A percentile compares a stretch with the other conserved stretches of the same genome.
Conservation (phyloP, 2,888 invertebrate genomes). For the Diplolepis rosae region DNA sequence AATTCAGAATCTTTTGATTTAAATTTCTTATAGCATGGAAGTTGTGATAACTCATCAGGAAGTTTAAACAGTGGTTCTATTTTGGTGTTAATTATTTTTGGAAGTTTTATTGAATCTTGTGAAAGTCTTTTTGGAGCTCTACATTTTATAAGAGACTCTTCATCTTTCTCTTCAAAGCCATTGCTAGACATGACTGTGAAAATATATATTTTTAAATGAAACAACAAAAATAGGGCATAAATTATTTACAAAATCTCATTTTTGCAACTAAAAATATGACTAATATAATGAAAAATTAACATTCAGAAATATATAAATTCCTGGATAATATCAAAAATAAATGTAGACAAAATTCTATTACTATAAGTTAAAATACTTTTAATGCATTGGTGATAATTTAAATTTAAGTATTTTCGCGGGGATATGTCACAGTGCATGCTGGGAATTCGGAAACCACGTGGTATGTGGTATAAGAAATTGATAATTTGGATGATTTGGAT, state of each 20-base stretch:
- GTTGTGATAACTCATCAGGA: constrained; percentile 77
- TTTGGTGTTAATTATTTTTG: constrained; percentile 73
- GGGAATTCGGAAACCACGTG: background rate
- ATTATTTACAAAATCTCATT: too few species aligned
- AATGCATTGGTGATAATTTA: background rate
- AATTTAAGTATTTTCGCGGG: constrained; percentile 5
- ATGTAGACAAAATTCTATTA: too few species aligned
- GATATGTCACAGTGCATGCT: background rate
- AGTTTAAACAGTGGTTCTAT: constrained; percentile 79
- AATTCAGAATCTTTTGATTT: constrained; percentile 55
- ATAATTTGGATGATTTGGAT: background rate
- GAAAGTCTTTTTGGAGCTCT: constrained; percentile 71
- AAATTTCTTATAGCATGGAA: constrained; percentile 72
- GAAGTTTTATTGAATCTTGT: constrained; percentile 74
- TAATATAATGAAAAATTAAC: too few species aligned
- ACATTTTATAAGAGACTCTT: background rate
- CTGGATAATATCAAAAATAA: too few species aligned
- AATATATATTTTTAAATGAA: background rate
- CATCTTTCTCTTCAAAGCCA: background rate
- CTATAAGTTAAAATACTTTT: too few species aligned
- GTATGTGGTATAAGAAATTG: background rate
- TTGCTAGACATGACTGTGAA: background rate
- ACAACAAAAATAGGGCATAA: background rate
- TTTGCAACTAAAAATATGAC: too few species aligned
- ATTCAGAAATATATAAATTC: too few species aligned